Evolutionary conservation across 2,888 invertebrate genomes (phyloP), one percentile per base, ranked within the genome.

Genomic region (Tetragonisca angustula): DNA sequence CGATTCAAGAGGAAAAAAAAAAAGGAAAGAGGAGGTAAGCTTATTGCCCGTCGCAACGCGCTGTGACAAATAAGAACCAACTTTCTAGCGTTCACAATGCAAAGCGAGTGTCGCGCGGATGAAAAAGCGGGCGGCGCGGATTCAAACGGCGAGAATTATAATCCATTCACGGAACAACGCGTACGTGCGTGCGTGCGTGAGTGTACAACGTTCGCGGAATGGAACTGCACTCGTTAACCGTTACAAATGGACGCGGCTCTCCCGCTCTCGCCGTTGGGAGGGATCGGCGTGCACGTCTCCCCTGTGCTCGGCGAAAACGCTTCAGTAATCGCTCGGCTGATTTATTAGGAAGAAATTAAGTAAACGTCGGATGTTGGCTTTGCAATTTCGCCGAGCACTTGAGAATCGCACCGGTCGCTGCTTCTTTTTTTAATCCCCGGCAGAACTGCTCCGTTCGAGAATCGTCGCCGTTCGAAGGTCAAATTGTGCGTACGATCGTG

Each of bases 291-390:
- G 24, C 43, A 19, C 27, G 36, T 27, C 56, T 50, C 70, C 71
- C 43, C 24, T 54, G 17, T 27, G 32, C 52, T 19, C 43, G 50
- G 68, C 72, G 64, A 79, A 32, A 84, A 81, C 74, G 85, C 43
- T 61, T 67, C 68, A 32, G 67, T 78, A 77, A 82, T 87, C 87
- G 76, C 19, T 75, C 49, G 70, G 59, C 72, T 72, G 79, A 84
- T 84, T 83, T 84, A 79, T 83, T 76, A 79, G 78, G 83, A 78
- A 77, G 79, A 79, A 84, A 83, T 83, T 64, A 84, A 83, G 83
- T 69, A 83, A 84, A 83, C 75, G 78, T 64, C 69, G 43, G 50
- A 84, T 43, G 71, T 72, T 82, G 61, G 67, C 74, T 67, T 17
- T 72, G 75, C 78, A 71, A 84, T 78, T 82, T 72, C 68, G 27